phyloP scores from a whole-genome alignment of 2,113 vertebrate species.

The Trogon melanurus region DNA sequence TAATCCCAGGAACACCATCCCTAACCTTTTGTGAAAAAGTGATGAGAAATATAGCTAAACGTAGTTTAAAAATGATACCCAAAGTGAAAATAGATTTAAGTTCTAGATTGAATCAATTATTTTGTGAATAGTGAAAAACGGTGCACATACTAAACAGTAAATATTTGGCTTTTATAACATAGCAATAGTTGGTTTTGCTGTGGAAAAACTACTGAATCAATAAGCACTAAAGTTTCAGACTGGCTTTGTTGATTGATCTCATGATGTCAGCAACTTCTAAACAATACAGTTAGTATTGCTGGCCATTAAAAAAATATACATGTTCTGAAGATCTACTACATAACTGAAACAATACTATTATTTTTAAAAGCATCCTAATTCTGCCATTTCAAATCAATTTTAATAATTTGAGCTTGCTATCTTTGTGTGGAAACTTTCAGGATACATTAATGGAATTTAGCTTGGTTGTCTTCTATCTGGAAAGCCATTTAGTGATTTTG shows the following conservation, averaged over 20 bases:
- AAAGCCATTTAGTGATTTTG: not conserved
- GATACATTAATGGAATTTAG: not conserved
- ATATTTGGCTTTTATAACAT: slow-evolving; percentile 32
- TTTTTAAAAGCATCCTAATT: not conserved
- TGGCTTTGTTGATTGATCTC: slow-evolving; percentile 56
- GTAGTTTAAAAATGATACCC: not conserved
- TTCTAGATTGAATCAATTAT: not conserved
- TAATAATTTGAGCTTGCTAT: not conserved
- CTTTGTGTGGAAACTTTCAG: not conserved
- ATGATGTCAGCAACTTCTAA: not conserved
- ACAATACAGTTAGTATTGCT: slow-evolving; percentile 11
- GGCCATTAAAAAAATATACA: not conserved
- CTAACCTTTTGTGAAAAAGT: not conserved
- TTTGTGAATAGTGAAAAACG: slow-evolving; percentile 7
- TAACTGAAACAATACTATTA: not conserved
- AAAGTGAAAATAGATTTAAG: not conserved
- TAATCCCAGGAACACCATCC: not conserved
- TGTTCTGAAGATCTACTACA: slow-evolving; percentile 36
- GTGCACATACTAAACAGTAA: not conserved
- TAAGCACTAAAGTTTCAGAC: slow-evolving; percentile 40
- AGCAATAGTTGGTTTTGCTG: slow-evolving; percentile 42
- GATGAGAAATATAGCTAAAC: not conserved
- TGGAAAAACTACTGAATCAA: slow-evolving; percentile 55
- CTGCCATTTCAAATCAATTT: not conserved
- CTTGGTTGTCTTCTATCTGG: not conserved